Evolutionary conservation across 2,888 invertebrate genomes (phyloP), one percentile per base, ranked within the genome.

Genomic region (Rhaphigaster nebulosa): DNA sequence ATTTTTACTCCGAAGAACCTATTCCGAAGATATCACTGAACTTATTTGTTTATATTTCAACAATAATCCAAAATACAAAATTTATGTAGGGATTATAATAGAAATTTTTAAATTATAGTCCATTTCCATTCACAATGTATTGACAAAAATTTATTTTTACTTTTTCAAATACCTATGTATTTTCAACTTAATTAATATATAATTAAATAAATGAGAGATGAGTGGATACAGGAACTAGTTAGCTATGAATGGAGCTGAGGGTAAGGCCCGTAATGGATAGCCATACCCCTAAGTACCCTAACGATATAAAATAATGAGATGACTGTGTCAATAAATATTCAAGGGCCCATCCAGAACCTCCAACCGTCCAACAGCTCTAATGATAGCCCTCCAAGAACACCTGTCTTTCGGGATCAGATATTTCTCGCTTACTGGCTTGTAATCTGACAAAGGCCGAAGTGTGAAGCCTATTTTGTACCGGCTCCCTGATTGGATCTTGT

Each of bases 351-450:
- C 15, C 20, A 45, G n/a, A 10, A 10, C n/a, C 26, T 45, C 38
- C 45, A 87, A 18, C 29, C 41, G 52, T 29, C 41, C 41, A 88
- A 45, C 45, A 23, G 38, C 60, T 12, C 23, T 88, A 88, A 88
- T 88, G 60, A 88, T 60, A 88, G 88, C 60, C 88, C 60, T 60
- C 41, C n/a, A 26, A 56, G 26, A 54, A 88, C 88, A 88, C 88
- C 88, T 88, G 88, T 88, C 88, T 18, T 56, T 34, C 38, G n/a
- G 38, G 60, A 88, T 88, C 88, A 88, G 88, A 88, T 88, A 88
- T 8, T 34, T 20, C 38, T 3, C 18, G 41, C 88, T 60, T 65
- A 65, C n/a, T 6, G 56, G 88, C 88, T 88, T 60, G 88, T 88
- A 88, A 88, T 88, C 45, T 88, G 56, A 88, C 65, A 65, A 60